These are phyloP conservation scores for Clarias platycephalus DNA, from an alignment of 2,797 vertebrate genomes.

Conservation along the genomic window DNA sequence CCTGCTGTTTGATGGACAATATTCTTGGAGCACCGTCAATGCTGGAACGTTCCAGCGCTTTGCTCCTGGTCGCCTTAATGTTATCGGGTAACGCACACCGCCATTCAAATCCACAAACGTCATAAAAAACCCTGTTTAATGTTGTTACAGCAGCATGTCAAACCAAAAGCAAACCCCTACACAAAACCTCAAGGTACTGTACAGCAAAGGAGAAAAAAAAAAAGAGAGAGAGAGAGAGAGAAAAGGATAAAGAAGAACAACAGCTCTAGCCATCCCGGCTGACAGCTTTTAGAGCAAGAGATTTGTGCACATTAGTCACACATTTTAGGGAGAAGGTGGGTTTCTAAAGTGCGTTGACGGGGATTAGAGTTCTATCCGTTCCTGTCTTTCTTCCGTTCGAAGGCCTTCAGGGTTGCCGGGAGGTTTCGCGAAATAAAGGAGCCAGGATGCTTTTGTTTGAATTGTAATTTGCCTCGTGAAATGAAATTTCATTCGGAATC, in stretches of 20 bases:
- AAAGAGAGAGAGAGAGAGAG: conserved; percentile 43
- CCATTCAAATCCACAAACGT: conserved; percentile 76
- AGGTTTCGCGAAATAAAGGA: conserved; percentile 71
- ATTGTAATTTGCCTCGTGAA: conserved; percentile 77
- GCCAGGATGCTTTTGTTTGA: conserved; percentile 37
- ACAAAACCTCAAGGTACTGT: conserved; percentile 78
- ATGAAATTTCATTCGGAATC: conserved; percentile 74
- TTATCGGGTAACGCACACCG: conserved; percentile 85
- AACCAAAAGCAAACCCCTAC: conserved; percentile 73
- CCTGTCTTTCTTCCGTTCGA: conserved; percentile 73
- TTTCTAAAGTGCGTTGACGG: conserved; percentile 79
- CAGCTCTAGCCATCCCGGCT: conserved; percentile 72
- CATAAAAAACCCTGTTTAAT: conserved; percentile 80
- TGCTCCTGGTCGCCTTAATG: conserved; percentile 71
- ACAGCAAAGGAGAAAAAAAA: conserved; percentile 64
- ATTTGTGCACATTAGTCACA: conserved; percentile 86
- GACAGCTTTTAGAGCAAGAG: conserved; percentile 78
- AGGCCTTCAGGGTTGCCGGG: conserved; percentile 77
- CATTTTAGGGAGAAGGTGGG: conserved; percentile 83
- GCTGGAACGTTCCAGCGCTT: conserved; percentile 67
- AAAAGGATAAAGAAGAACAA: conserved; percentile 70
- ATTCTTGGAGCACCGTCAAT: conserved; percentile 77
- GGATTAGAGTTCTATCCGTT: conserved; percentile 81
- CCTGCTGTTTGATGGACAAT: conserved; percentile 77
- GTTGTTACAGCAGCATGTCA: conserved; percentile 75